Evolutionary conservation across 2,797 vertebrate genomes (phyloP), one percentile per base, ranked within the genome.

Genomic region (Sebastolobus alascanus): DNA sequence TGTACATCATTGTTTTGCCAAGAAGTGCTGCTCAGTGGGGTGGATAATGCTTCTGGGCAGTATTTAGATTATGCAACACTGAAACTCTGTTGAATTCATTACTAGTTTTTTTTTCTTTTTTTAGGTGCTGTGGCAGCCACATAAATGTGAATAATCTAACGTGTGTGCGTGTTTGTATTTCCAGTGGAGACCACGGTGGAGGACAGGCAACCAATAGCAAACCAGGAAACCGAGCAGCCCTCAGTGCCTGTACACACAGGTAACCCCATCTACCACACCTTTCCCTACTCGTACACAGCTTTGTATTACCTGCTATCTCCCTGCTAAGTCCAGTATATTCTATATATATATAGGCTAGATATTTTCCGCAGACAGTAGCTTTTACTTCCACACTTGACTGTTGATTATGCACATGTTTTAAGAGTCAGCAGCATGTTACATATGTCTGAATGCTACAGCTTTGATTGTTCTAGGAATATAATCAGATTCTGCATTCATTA

Each of bases 181-280:
- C 52, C 92, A 97, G 97, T 92, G 75, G 94, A 93, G 82, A 90
- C 87, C 77, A 86, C 89, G 1, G 85, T 90, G 73, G 94, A 95
- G 75, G 93, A 95, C 77, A 92, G 67, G 76, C 94, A 95, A 73
- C 75, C 89, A 9, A 87, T 81, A 10, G 88, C 92, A 46, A 94
- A 59, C 73, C 94, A 96, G 74, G 93, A 95, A 77, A 94, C 90
- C 8, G 95, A 93, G 83, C 94, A 93, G 79, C 92, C 91, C 38
- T 94, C 92, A 4, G 90, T 93, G 64, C 91, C 94, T 75, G 86
- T 95, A 29, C 92, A 93, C 83, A 89, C 95, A 95, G 95, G 96
- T 96, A 94, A 89, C 40, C 54, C 61, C 55, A 58, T 68, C 65
- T 54, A 33, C 58, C 68, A 63, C 70, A 82, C 73, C 55, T 81